phyloP scores from a whole-genome alignment of 2,888 invertebrate genomes.

The Leucophenga montana region DNA sequence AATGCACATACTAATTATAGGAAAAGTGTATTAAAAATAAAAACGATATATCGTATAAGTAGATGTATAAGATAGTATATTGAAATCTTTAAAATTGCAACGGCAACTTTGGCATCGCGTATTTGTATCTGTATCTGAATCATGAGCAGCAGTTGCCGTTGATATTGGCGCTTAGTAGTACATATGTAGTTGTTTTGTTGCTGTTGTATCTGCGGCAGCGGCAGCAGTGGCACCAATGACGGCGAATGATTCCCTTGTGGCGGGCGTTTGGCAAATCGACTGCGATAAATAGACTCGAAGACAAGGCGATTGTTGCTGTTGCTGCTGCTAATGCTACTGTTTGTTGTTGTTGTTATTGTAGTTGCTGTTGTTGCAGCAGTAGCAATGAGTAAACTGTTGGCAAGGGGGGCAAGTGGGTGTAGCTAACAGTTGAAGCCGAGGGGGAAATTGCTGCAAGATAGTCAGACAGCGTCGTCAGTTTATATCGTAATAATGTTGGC shows the following conservation, averaged over 20 bases:
- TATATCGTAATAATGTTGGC: constrained; percentile 19
- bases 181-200: not conserved
- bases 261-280: constrained; percentile 25
- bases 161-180: constrained; percentile 1
- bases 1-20: too few relatives aligned
- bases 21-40: not conserved
- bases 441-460: not conserved
- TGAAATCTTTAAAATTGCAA: constrained; percentile 18
- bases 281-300: constrained; percentile 7
- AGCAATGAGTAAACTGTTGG: not conserved
- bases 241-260: constrained; percentile 25
- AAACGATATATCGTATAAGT: not conserved
- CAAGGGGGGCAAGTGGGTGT: not conserved
- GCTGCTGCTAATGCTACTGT: not conserved
- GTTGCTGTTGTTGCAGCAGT: constrained; percentile 18
- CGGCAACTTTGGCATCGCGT: not conserved
- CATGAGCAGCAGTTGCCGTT: constrained; percentile 41
- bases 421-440: not conserved
- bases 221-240: constrained; percentile 28
- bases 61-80: not conserved
- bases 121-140: constrained; percentile 17
- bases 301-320: constrained; percentile 1
- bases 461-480: not conserved
- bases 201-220: constrained; percentile 53
- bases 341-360: constrained; percentile 49